Base-by-base conservation (phyloP, 2,113 vertebrate species). In the Gadus chalcogrammus region DNA sequence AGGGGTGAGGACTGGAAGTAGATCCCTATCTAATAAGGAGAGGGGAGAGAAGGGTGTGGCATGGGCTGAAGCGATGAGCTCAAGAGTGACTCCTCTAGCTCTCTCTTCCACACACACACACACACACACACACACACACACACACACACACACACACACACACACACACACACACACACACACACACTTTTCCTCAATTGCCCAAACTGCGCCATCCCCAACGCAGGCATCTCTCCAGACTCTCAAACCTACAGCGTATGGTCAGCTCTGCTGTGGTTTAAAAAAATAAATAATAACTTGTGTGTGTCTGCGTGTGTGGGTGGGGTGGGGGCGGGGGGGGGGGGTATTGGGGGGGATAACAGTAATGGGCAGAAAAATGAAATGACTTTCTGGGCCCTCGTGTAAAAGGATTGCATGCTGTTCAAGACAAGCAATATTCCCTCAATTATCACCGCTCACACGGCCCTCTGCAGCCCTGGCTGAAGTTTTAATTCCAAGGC, bases 351-450 rank as follows among this genome's bases (percentile, higher is more conserved):
- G 75, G 55, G 70, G 80, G 74, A 79, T 79, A 88, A 87, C 88
- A 83, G 87, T 88, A 90, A 89, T 90, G 79, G 84, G 85, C 88
- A 90, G 88, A 90, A 85, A 90, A 87, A 88, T 89, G 84, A 89
- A 89, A 89, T 87, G 82, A 84, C 88, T 91, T 89, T 87, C 72
- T 69, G 77, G 86, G 81, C 84, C 82, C 79, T 89, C 85, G 84
- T 86, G 82, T 85, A 85, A 88, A 88, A 84, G 80, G 65, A 58
- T 82, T 72, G 77, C 79, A 82, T 70, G 75, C 81, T 88, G 79
- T 84, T 82, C 16, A 63, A 89, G 82, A 81, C 83, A 86, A 87
- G 81, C 87, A 88, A 88, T 87, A 88, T 82, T 88, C 82, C 79
- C 73, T 84, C 85, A 91, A 91, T 87, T 88, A 90, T 88, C 84